Conservation (phyloP, 2,113 vertebrate genomes). For the Brachionichthys hirsutus region DNA sequence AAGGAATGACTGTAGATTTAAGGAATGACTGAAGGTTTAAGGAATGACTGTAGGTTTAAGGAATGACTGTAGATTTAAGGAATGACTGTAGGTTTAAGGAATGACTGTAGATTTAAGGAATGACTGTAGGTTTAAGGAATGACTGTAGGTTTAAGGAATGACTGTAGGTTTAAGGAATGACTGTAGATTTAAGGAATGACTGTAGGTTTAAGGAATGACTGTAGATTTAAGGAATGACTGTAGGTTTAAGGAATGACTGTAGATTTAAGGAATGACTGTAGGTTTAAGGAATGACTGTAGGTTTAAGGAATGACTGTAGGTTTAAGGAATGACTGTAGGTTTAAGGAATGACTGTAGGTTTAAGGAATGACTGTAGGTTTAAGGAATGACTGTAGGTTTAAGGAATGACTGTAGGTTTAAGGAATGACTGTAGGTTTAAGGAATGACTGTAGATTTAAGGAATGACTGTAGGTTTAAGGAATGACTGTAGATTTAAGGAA, state of each 20-base stretch:
- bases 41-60: too few species aligned
- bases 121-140: too few species aligned
- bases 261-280: conserved; percentile 16
- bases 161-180: too few species aligned
- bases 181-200: conserved; percentile 10
- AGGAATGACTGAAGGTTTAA: conserved; percentile 7
- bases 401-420: conserved; percentile 8
- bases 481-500: conserved; percentile 8
- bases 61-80: conserved; percentile 3
- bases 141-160: conserved; percentile 6
- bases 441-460: conserved; percentile 3
- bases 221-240: conserved; percentile 13
- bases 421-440: too few species aligned
- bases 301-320: conserved; percentile 18
- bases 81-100: too few species aligned
- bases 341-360: too few species aligned
- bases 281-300: conserved; percentile 1
- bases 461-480: too few species aligned
- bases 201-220: conserved; percentile 2
- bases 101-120: conserved; percentile 8
- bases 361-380: conserved; percentile 9
- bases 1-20: too few species aligned
- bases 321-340: conserved; percentile 7
- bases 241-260: conserved; percentile 1
- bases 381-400: too few species aligned